phyloP scores from a whole-genome alignment of 2,888 invertebrate genomes.

The Pocota personata region DNA sequence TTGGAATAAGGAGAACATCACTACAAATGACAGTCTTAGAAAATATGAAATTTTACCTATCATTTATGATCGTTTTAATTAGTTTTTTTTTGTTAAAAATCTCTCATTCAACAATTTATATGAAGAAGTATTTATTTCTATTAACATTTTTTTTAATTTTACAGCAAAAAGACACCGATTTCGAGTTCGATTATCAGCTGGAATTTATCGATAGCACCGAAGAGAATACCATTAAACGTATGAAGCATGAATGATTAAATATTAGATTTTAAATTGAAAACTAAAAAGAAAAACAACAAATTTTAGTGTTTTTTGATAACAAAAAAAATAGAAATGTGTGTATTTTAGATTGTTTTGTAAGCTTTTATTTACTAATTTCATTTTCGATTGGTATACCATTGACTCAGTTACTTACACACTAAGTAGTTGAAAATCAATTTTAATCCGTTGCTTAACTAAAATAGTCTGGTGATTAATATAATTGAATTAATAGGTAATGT shows the following conservation, averaged over 20 bases:
- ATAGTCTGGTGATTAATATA: no score
- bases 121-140: no score
- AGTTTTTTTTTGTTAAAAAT: no score
- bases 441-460: no score
- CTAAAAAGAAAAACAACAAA: constrained; percentile 11
- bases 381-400: constrained; percentile 26
- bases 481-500: no score
- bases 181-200: constrained; percentile 81
- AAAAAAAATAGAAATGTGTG: constrained; percentile 16
- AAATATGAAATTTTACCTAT: no score
- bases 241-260: constrained; percentile 80
- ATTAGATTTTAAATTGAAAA: constrained; percentile 32
- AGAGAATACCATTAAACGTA: constrained; percentile 77
- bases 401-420: not conserved
- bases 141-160: constrained; percentile 22
- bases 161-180: constrained; percentile 80
- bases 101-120: not conserved
- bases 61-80: no score
- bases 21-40: no score
- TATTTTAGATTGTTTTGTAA: constrained; percentile 34
- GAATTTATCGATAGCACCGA: constrained; percentile 79
- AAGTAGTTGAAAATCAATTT: no score
- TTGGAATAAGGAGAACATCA: no score
- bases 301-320: not conserved
- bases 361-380: constrained; percentile 20